These are phyloP conservation scores for Drosophila navojoa DNA, from an alignment of 1,140 invertebrate genomes.

Conservation along the genomic window DNA sequence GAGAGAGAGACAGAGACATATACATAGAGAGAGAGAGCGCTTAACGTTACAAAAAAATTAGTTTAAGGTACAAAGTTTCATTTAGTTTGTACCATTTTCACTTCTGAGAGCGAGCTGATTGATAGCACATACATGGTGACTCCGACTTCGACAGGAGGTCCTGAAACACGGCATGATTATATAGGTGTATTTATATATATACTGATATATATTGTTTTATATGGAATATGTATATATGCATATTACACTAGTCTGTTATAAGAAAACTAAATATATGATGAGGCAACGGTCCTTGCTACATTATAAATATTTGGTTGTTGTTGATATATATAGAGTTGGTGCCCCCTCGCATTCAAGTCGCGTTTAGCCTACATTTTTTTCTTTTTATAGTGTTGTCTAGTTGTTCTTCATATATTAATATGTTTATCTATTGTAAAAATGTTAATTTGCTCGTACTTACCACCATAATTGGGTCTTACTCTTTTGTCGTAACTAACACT, in stretches of 20 bases:
- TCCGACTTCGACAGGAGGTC: constrained; percentile 97
- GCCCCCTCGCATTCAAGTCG: constrained; percentile 63
- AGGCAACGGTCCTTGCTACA: not conserved
- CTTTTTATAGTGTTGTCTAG: constrained; percentile 36
- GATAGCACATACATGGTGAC: constrained; percentile 99
- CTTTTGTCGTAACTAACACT: constrained; percentile 98
- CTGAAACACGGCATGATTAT: constrained; percentile 87
- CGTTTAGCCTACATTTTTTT: constrained; percentile 22
- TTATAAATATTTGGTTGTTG: not conserved
- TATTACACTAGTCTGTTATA: constrained; percentile 8
- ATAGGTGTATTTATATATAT: constrained; percentile 5
- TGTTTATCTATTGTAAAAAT: not conserved
- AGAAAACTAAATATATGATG: not conserved
- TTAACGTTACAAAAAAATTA: constrained; percentile 46
- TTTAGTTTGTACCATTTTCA: constrained; percentile 95
- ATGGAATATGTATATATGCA: constrained; percentile 1
- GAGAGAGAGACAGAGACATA: constrained; percentile 42
- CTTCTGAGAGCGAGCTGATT: constrained; percentile 99
- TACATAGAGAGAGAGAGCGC: constrained; percentile 48
- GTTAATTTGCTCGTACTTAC: constrained; percentile 87
- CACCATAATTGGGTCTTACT: constrained; percentile 98
- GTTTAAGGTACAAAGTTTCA: constrained; percentile 80
- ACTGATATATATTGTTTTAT: constrained; percentile 1
- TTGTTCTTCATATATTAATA: constrained; percentile 23
- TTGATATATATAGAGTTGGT: constrained; percentile 21